Conservation (phyloP, 2,888 invertebrate species). For the Ormyrus thymus region DNA sequence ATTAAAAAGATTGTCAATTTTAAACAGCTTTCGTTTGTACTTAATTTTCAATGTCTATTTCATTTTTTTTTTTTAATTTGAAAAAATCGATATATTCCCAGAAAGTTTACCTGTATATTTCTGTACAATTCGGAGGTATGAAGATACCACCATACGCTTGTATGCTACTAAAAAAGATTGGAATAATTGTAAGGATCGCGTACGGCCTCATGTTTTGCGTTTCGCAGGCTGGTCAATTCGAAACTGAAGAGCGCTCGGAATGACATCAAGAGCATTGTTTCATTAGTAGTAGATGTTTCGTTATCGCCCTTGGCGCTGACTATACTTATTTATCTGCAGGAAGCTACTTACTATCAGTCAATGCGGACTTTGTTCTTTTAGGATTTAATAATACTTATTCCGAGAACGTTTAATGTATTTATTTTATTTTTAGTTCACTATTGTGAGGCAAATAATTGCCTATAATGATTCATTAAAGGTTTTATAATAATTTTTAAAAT, state of each 20-base stretch:
- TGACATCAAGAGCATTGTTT: constrained; percentile 8
- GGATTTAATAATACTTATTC: constrained; percentile 6
- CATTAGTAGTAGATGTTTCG: constrained; percentile 12
- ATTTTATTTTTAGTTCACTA: neutral
- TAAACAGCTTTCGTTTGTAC: too few species aligned
- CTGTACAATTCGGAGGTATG: constrained; percentile 27
- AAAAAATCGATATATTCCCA: neutral
- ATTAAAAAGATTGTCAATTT: neutral
- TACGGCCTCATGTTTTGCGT: constrained; percentile 26
- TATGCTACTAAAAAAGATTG: neutral
- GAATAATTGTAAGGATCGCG: constrained; percentile 5
- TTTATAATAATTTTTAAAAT: constrained; percentile 10
- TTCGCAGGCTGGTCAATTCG: neutral
- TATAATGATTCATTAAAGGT: neutral
- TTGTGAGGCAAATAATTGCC: neutral
- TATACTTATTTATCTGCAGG: constrained; percentile 50
- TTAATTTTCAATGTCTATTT: neutral
- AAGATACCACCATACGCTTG: neutral
- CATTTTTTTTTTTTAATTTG: neutral
- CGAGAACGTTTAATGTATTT: neutral
- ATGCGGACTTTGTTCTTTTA: constrained; percentile 19
- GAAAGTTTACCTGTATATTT: constrained; percentile 46
- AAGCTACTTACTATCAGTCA: constrained; percentile 36
- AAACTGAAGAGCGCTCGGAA: constrained; percentile 21
- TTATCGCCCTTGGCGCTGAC: constrained; percentile 42